Base-by-base conservation (phyloP, 1,140 invertebrate species). In the Streblospio benedicti region DNA sequence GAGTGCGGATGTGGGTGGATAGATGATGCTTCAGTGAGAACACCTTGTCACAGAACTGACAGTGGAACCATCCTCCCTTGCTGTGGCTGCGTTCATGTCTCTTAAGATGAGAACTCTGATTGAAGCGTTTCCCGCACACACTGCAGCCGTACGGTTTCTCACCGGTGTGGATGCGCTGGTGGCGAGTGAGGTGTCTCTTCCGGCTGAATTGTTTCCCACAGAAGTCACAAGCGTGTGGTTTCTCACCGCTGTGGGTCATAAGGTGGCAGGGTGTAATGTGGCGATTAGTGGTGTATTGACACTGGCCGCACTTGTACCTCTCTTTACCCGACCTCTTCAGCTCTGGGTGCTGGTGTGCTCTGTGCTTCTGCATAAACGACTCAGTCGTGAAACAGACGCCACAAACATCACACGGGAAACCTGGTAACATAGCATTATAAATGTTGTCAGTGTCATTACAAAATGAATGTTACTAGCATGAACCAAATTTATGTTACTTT, bases 1-100 rank as follows among this genome's bases (percentile, higher is more conserved):
- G 91, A 2, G 92, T 87, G 74, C 93, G 91, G 85, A 90, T 91
- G 73, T 93, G 87, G 32, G 86, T 87, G 72, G 89, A 90, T 31
- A 93, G 77, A 77, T 91, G 88, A 2, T 88, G 88, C 38, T 63
- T 75, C 71, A 32, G 49, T n/a, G 88, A 87, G 78, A 90, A 91
- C 0, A 87, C 89, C 74, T 90, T 90, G 5, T 85, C 84, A 69
- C 89, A 90, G 31, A 88, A 80, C 27, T 82, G 84, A 76, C 89
- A 91, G 73, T 90, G 90, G 75, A 90, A 88, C 5, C 88, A 85
- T 63, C 38, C 45, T 38, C 27, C 53, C 14, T 35, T 47, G 31
- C 41, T 28, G 25, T 61, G 60, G 20, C 31, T 38, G 41, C 31
- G 28, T 33, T 30, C 45, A 53, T 61, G 60, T 4, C 30, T 44